A percentile compares a stretch with the other conserved stretches of the same genome.
Evolutionary conservation across 2,888 invertebrate species (phyloP).

Genomic region (Colostygia pectinataria): DNA sequence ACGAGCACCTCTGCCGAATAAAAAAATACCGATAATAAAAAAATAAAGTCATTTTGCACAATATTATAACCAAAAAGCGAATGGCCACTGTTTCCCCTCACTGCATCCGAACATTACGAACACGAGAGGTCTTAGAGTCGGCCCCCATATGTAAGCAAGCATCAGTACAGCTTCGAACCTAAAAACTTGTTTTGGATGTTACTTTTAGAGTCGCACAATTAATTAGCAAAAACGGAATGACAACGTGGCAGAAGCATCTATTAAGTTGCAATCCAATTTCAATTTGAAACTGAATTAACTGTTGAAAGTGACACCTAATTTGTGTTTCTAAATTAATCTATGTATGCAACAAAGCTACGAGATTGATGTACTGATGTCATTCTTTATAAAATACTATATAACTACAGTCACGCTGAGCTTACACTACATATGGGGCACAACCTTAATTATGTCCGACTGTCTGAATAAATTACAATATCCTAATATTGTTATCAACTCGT

Average conservation of each 20-base stretch:
- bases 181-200: no score
- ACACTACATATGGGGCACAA: neutral
- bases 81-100: constrained; percentile 61
- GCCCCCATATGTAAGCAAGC: constrained; percentile 12
- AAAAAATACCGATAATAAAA: constrained; percentile 39
- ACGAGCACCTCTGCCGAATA: constrained; percentile 58
- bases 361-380: neutral
- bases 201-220: no score
- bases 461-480: constrained; percentile 34
- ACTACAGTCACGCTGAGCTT: no score
- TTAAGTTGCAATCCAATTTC: no score
- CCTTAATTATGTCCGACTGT: constrained; percentile 26
- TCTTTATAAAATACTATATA: no score
- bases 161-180: neutral
- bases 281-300: no score
- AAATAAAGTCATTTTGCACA: constrained; percentile 38
- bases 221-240: no score
- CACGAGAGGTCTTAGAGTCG: constrained; percentile 20
- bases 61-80: constrained; percentile 52
- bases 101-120: constrained; percentile 20
- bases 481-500: constrained; percentile 27
- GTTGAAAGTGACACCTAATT: no score
- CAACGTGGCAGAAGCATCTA: no score
- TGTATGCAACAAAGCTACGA: no score
- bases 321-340: no score